Percentiles rank a stretch among this genome's conserved stretches.
Evolutionary conservation across 2,888 invertebrate species (phyloP).

Genomic region (Eretmocerus hayati): DNA sequence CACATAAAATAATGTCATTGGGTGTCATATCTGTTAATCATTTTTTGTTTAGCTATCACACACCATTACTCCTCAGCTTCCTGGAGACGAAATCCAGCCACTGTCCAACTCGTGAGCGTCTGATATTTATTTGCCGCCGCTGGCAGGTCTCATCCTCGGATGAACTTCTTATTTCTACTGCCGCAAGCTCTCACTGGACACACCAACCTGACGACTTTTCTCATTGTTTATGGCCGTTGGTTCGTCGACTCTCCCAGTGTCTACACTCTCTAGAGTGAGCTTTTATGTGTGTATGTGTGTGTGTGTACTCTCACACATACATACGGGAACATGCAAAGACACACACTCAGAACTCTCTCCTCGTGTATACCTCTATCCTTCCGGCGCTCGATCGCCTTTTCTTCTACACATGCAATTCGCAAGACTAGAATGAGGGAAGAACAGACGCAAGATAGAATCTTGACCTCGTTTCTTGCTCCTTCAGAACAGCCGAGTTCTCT

Average conservation of each 20-base stretch:
- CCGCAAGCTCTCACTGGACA: constrained; percentile 25
- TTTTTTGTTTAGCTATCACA: too few relatives aligned
- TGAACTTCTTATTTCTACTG: constrained; percentile 7
- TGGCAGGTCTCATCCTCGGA: constrained; percentile 29
- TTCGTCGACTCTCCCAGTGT: constrained; percentile 1
- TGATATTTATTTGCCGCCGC: constrained; percentile 39
- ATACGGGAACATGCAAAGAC: not conserved
- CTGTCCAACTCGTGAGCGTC: too few relatives aligned
- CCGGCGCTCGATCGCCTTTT: not conserved
- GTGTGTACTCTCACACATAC: not conserved
- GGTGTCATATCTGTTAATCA: too few relatives aligned
- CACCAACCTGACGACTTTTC: constrained; percentile 29
- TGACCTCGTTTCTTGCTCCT: constrained; percentile 14
- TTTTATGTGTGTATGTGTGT: too few relatives aligned
- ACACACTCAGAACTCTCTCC: not conserved
- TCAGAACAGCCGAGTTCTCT: constrained; percentile 1
- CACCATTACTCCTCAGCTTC: too few relatives aligned
- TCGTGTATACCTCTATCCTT: constrained; percentile 2
- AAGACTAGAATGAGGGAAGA: too few relatives aligned
- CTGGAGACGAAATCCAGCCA: not conserved
- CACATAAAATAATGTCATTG: too few relatives aligned
- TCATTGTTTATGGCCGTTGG: constrained; percentile 32
- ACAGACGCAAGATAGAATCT: constrained; percentile 4
- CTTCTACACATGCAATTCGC: too few relatives aligned
- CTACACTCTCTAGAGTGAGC: too few relatives aligned